A percentile compares a stretch with the other conserved stretches of the same genome.
Evolutionary conservation across 2,888 invertebrate species (phyloP).

Genomic region (Monoplex corrugatus): DNA sequence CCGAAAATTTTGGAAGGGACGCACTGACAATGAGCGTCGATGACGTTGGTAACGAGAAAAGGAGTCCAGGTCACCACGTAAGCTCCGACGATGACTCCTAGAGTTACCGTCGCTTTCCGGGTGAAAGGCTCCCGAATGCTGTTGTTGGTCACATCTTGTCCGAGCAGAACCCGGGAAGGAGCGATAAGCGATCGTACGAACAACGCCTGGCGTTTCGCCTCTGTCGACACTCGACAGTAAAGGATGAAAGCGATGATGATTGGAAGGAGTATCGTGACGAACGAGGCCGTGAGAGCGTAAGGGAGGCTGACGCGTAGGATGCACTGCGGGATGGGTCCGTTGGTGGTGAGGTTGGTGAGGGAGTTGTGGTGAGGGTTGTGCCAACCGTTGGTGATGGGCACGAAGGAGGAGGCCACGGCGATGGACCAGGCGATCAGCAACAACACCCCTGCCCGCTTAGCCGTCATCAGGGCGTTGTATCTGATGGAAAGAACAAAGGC

Average conservation of each 20-base stretch:
- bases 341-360: constrained; percentile 69
- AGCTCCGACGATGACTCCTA: constrained; percentile 75
- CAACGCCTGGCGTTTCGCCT: constrained; percentile 73
- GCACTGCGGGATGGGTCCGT: constrained; percentile 67
- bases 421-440: constrained; percentile 67
- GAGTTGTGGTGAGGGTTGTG: constrained; percentile 69
- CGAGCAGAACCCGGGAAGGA: constrained; percentile 70
- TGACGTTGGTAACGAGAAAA: constrained; percentile 69
- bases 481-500: constrained; percentile 39
- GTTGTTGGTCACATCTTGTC: constrained; percentile 68
- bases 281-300: constrained; percentile 68
- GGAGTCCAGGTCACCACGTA: constrained; percentile 76
- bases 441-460: constrained; percentile 63
- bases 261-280: constrained; percentile 73
- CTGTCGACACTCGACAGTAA: constrained; percentile 74
- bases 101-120: constrained; percentile 72
- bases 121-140: constrained; percentile 74
- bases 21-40: constrained; percentile 68
- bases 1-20: constrained; percentile 68
- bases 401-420: constrained; percentile 72
- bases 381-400: constrained; percentile 73
- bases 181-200: constrained; percentile 70
- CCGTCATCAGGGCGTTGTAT: constrained; percentile 71
- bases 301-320: constrained; percentile 70
- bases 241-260: constrained; percentile 71